Evolutionary conservation across 2,888 invertebrate genomes (phyloP).

Genomic region (Crocallis elinguaria): DNA sequence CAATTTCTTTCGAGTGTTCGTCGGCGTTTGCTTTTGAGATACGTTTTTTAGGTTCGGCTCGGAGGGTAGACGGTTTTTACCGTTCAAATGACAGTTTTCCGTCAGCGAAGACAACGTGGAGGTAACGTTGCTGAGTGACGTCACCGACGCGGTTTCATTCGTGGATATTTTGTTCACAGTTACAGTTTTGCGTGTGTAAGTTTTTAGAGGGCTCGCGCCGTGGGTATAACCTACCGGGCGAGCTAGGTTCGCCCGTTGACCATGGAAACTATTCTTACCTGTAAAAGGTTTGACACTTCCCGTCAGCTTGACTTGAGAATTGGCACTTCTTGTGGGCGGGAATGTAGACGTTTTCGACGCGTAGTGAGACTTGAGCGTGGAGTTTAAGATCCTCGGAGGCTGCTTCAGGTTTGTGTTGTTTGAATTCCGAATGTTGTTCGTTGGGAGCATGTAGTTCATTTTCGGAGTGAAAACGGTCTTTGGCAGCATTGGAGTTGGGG

Average conservation of each 20-base stretch:
- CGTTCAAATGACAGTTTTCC: constrained; percentile 78
- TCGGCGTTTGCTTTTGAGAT: constrained; percentile 53
- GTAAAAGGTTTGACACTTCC: constrained; percentile 66
- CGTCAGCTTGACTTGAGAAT: constrained; percentile 64
- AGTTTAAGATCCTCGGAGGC: constrained; percentile 61
- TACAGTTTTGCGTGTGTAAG: constrained; percentile 68
- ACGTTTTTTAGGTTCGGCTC: constrained; percentile 70
- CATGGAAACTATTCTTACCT: constrained; percentile 73
- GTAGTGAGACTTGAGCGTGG: constrained; percentile 66
- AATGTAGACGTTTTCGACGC: constrained; percentile 77
- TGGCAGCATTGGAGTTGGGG: constrained; percentile 73
- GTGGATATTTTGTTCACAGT: constrained; percentile 57
- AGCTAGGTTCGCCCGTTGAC: constrained; percentile 76
- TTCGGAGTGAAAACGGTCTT: constrained; percentile 74
- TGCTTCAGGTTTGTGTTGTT: constrained; percentile 74
- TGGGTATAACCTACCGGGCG: constrained; percentile 70
- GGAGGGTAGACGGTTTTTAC: constrained; percentile 72
- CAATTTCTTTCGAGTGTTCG: constrained; percentile 68
- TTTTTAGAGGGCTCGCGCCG: constrained; percentile 69
- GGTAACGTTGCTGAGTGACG: constrained; percentile 60
- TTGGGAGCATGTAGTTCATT: constrained; percentile 78
- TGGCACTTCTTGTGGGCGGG: constrained; percentile 78
- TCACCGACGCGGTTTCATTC: constrained; percentile 47
- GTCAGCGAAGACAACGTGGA: constrained; percentile 75
- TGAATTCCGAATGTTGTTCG: constrained; percentile 74